Percentiles rank a stretch among this genome's conserved stretches.
Conservation (phyloP, 2,797 vertebrate genomes). For the Eulemur albifrons region DNA sequence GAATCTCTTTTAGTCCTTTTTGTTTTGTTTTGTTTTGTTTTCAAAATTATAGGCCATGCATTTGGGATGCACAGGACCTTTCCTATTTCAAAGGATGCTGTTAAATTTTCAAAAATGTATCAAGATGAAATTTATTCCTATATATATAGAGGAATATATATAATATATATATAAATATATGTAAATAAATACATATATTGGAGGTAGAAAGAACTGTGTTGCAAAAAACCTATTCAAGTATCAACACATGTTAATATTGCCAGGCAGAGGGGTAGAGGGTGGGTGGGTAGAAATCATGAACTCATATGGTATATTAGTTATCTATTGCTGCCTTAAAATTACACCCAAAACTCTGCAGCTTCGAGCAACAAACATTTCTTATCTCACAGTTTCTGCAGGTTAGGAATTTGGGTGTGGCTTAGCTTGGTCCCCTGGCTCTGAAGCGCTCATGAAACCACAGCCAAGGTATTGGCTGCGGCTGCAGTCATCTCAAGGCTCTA, state of each 20-base stretch:
- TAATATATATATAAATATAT: too few species aligned
- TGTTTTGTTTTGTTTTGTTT: neutral
- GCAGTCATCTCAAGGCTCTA: neutral
- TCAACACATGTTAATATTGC: neutral
- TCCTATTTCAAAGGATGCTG: neutral
- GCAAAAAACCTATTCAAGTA: neutral
- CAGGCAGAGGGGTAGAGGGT: neutral
- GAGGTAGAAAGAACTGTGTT: neutral
- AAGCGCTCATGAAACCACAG: neutral
- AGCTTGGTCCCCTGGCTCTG: neutral
- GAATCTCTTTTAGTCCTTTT: neutral
- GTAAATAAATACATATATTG: too few species aligned
- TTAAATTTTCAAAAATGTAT: neutral
- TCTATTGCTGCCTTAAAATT: neutral
- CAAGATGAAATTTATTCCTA: slow-evolving; percentile 9
- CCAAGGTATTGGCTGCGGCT: neutral
- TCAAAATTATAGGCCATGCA: neutral
- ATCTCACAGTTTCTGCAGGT: neutral
- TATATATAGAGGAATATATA: neutral
- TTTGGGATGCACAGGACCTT: neutral
- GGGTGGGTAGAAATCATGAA: neutral
- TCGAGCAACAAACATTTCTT: neutral
- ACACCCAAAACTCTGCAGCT: neutral
- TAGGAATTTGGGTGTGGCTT: neutral
- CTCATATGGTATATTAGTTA: neutral